Evolutionary conservation across 2,113 vertebrate species (phyloP), one percentile per base, ranked within the genome.

Genomic region (Tamias sibiricus): DNA sequence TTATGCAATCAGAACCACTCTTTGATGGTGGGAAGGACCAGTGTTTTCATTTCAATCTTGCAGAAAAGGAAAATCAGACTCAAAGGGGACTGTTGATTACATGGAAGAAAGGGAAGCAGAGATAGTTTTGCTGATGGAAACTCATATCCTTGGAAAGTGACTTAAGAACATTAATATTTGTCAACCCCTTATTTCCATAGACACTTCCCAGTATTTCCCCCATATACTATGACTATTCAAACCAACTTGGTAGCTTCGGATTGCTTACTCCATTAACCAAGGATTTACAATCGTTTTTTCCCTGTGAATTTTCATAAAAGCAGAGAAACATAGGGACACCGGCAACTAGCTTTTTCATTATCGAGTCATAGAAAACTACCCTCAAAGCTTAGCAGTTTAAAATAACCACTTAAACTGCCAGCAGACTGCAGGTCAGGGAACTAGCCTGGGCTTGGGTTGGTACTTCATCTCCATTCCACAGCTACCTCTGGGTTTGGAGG

Each of bases 271-370:
- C 54, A 83, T 95, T 71, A 75, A 80, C 4, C 19, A 44, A 68
- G 7, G 0, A 44, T 68, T 82, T 66, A 9, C 8, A 52, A 84
- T 35, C 1, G 35, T 30, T 35, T 74, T 79, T 76, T 24, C 22
- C 17, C 54, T 69, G 37, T 95, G n/a, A 26, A 76, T 68, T 57
- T 88, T 91, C 26, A 26, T 69, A 47, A 91, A 93, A 93, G 35
- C 35, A 88, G 28, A 59, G 26, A 74, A 74, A 71, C 12, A 8
- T 64, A 74, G 6, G 7, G 13, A 72, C 11, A 72, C 5, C 35
- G 77, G 40, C 74, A 76, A 52, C 17, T 20, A 52, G 19, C 0
- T 9, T 72, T 71, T 52, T 35, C 9, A 52, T 75, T 59, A 24
- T 74, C 62, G 7, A 24, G 86, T 28, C 40, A 19, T 42, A 35